These are phyloP conservation scores for Ia io DNA, from an alignment of 2,113 vertebrate species.

Conservation along the genomic window DNA sequence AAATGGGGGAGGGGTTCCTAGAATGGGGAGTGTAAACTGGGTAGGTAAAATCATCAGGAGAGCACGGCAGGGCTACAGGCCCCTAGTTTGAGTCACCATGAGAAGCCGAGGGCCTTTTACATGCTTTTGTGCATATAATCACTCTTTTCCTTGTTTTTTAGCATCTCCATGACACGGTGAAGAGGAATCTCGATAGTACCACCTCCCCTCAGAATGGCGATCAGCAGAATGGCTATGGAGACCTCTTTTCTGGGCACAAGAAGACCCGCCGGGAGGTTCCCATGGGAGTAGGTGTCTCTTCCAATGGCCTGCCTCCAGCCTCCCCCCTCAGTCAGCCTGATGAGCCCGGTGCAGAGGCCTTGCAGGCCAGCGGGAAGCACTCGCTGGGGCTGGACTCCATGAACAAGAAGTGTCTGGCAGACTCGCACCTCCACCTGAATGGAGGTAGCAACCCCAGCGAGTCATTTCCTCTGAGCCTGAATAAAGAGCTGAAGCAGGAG, in stretches of 20 bases:
- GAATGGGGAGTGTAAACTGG: neutral
- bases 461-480: slow-evolving; percentile 82
- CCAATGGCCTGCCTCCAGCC: slow-evolving; percentile 86
- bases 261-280: slow-evolving; percentile 89
- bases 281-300: slow-evolving; percentile 82
- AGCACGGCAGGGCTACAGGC: neutral
- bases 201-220: slow-evolving; percentile 91
- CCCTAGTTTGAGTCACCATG: too few species aligned
- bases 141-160: slow-evolving; percentile 70
- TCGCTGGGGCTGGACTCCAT: slow-evolving; percentile 78
- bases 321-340: slow-evolving; percentile 86
- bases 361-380: slow-evolving; percentile 86
- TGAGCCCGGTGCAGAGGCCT: slow-evolving; percentile 82
- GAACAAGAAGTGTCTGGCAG: slow-evolving; percentile 83
- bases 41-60: neutral
- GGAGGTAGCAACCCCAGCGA: slow-evolving; percentile 84
- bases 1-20: neutral
- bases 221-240: slow-evolving; percentile 91
- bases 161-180: slow-evolving; percentile 94
- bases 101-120: neutral
- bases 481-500: slow-evolving; percentile 96
- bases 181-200: slow-evolving; percentile 92
- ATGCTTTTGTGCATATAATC: neutral
- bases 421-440: slow-evolving; percentile 78
- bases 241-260: slow-evolving; percentile 90